Evolutionary conservation across 1,140 invertebrate genomes (phyloP).

Genomic region (Cherax destructor): DNA sequence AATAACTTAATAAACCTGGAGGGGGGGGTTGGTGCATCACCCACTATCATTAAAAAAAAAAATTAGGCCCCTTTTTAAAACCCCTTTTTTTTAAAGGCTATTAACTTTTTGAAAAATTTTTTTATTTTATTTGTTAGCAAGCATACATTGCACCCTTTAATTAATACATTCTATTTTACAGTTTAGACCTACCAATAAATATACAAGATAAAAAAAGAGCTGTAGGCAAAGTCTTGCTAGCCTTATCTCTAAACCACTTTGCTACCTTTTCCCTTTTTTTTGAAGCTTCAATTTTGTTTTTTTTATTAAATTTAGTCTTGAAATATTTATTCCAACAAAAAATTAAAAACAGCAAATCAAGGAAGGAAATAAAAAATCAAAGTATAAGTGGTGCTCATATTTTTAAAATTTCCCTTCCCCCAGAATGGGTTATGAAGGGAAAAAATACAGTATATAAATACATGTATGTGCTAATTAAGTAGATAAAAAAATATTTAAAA

Average conservation of each 20-base stretch:
- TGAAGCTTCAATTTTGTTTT: no score
- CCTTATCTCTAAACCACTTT: background rate
- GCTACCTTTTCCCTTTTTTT: background rate
- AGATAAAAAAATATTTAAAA: no score
- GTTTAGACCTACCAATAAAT: background rate
- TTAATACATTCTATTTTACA: background rate
- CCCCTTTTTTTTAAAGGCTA: background rate
- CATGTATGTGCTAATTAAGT: no score
- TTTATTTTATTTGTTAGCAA: conserved; percentile 2
- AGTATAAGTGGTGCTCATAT: no score
- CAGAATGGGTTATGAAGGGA: no score
- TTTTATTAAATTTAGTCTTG: background rate
- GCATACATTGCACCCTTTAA: conserved; percentile 2
- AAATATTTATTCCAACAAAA: background rate
- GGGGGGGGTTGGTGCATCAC: background rate
- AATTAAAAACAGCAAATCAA: no score
- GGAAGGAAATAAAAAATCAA: no score
- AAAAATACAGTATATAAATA: no score
- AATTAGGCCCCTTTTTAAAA: background rate
- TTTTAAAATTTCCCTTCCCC: no score
- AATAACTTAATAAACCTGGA: no score
- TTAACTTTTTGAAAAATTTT: conserved; percentile 1
- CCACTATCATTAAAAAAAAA: background rate
- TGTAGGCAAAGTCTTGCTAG: background rate
- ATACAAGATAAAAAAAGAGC: background rate